Evolutionary conservation across 1,140 invertebrate genomes (phyloP), one percentile per base, ranked within the genome.

Genomic region (Amyelois transitella): DNA sequence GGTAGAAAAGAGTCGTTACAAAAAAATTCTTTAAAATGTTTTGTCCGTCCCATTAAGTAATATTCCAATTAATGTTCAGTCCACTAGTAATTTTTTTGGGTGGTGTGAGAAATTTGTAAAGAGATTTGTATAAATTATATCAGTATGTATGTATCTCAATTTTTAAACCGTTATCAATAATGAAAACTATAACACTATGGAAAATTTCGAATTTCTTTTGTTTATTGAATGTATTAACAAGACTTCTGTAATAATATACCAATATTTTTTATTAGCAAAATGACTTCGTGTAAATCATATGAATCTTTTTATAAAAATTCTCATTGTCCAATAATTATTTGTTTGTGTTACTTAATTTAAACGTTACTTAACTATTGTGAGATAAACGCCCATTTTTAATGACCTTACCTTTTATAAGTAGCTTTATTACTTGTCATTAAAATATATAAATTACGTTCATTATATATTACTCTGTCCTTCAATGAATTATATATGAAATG

Each of bases 311-410:
- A 12, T 5, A 38, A 38, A 14, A 14, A 38, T 14, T 38, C 32
- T 38, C 3, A n/a, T 14, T 14, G 17, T 14, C 32, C 12, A 14
- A 1, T 38, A n/a, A n/a, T n/a, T n/a, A 38, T 14, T 38, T 38
- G 32, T 38, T 38, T 38, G 32, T 38, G n/a, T 38, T 38, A 38
- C 32, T 38, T 38, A 38, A 38, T 38, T 32, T 38, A 38, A 38
- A 4, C 19, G 20, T 47, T 47, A 47, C 44, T 22, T 49, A 21
- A 49, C 47, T 21, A 49, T n/a, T 49, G 47, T 38, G 12, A 38
- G n/a, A 38, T 38, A 8, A 8, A 38, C n/a, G 32, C 32, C 32
- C 32, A 38, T 14, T 38, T 32, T 38, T 28, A 8, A 38, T n/a
- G 32, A 38, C 32, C 32, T n/a, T 38, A 38, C 32, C n/a, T 38